A percentile compares a stretch with the other conserved stretches of the same genome.
Evolutionary conservation across 2,888 invertebrate species (phyloP).

Genomic region (Teleiodes luculella): DNA sequence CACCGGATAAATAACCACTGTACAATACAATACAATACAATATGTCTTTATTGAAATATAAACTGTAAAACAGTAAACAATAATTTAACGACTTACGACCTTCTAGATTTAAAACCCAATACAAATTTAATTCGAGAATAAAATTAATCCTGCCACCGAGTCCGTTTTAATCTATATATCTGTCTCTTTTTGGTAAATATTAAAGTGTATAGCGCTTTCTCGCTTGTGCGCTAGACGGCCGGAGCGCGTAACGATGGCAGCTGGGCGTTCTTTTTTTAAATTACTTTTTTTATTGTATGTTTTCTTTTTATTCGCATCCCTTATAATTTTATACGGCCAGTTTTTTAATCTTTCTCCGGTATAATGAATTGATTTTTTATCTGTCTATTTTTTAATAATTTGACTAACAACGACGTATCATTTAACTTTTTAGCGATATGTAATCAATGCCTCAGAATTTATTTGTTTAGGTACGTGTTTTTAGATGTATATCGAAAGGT

Average conservation of each 20-base stretch:
- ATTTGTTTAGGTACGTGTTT: no score
- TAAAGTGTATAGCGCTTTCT: slow-evolving; percentile 29
- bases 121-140: slow-evolving; percentile 62
- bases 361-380: slow-evolving; percentile 50
- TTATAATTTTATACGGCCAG: slow-evolving; percentile 63
- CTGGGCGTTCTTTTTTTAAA: slow-evolving; percentile 66
- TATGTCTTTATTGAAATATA: no score
- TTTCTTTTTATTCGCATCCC: slow-evolving; percentile 64
- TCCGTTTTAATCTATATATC: slow-evolving; percentile 55
- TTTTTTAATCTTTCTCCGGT: slow-evolving; percentile 59
- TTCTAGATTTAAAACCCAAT: slow-evolving; percentile 57
- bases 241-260: slow-evolving; percentile 65
- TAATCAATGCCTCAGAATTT: no score
- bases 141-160: slow-evolving; percentile 62
- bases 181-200: slow-evolving; percentile 43
- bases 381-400: neutral
- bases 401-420: neutral
- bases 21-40: slow-evolving; percentile 38
- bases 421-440: no score
- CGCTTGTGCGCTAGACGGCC: slow-evolving; percentile 45
- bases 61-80: slow-evolving; percentile 37
- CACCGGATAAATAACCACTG: neutral
- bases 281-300: slow-evolving; percentile 52
- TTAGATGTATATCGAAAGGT: no score
- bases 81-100: slow-evolving; percentile 52